A percentile compares a stretch with the other conserved stretches of the same genome.
phyloP scores from a whole-genome alignment of 2,888 invertebrate genomes.

The Xylota segnis region DNA sequence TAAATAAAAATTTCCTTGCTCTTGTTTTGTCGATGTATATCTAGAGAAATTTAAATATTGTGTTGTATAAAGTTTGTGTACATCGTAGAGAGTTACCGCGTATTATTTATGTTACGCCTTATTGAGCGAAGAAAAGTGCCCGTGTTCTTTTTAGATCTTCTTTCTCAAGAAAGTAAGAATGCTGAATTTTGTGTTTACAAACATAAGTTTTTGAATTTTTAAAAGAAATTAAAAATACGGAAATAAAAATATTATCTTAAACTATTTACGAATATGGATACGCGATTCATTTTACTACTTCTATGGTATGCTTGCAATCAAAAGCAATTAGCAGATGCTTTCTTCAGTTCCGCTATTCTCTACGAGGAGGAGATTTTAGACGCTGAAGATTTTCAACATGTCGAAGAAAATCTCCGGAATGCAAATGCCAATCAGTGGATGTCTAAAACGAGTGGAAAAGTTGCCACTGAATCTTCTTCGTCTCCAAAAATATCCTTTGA shows the following conservation, averaged over 20 bases:
- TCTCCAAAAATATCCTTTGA: conserved; percentile 26
- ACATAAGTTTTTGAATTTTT: neutral
- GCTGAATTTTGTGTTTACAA: neutral
- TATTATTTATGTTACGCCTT: conserved; percentile 26
- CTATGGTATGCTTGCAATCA: conserved; percentile 79
- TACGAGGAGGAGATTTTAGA: conserved; percentile 27
- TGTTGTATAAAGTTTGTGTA: conserved; percentile 33
- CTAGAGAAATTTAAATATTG: conserved; percentile 27
- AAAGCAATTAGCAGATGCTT: conserved; percentile 78
- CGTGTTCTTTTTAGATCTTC: conserved; percentile 4
- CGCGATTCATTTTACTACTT: conserved; percentile 59
- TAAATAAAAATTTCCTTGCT: conserved; percentile 19
- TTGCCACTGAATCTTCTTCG: conserved; percentile 28
- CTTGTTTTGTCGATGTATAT: conserved; percentile 32
- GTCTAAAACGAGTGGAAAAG: conserved; percentile 31
- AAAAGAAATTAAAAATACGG: neutral
- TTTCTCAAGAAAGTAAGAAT: conserved; percentile 9
- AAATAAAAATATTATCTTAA: neutral
- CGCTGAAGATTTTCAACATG: neutral
- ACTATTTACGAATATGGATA: conserved; percentile 41
- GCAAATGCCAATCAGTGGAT: conserved; percentile 5
- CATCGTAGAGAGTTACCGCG: conserved; percentile 1
- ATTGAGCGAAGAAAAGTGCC: conserved; percentile 25
- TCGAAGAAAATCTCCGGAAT: conserved; percentile 26
- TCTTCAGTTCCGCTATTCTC: conserved; percentile 36